These are phyloP conservation scores for Eupithecia centaureata DNA, from an alignment of 2,888 invertebrate genomes.

Conservation along the genomic window DNA sequence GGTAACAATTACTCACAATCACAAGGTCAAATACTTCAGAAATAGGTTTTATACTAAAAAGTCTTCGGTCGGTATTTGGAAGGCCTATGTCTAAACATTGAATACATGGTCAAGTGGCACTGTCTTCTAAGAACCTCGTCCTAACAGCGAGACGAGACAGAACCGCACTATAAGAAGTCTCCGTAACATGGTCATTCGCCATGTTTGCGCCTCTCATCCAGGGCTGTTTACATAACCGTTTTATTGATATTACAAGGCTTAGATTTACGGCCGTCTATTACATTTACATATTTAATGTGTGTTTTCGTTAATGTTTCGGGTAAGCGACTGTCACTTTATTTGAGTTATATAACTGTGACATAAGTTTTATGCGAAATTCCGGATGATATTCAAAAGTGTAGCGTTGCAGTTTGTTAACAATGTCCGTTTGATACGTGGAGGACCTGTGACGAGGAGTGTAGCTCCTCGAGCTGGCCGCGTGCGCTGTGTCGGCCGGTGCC, in stretches of 20 bases:
- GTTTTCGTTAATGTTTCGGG: slow-evolving; percentile 38
- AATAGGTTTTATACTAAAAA: too few relatives aligned
- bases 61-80: too few relatives aligned
- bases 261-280: slow-evolving; percentile 38
- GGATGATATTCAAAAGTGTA: background rate
- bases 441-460: background rate
- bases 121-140: background rate
- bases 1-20: too few relatives aligned
- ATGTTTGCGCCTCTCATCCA: slow-evolving; percentile 13
- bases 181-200: background rate
- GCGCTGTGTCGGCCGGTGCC: too few relatives aligned
- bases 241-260: slow-evolving; percentile 38
- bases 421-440: too few relatives aligned
- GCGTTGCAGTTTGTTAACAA: background rate
- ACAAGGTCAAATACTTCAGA: too few relatives aligned
- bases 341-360: slow-evolving; percentile 26
- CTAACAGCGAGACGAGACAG: background rate
- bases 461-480: background rate
- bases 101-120: background rate
- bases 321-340: slow-evolving; percentile 30
- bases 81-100: too few relatives aligned
- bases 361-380: background rate
- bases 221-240: slow-evolving; percentile 41
- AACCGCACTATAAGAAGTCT: background rate
- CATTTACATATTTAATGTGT: slow-evolving; percentile 40